Conservation (phyloP, 2,797 vertebrate genomes). For the Dryobates pubescens region DNA sequence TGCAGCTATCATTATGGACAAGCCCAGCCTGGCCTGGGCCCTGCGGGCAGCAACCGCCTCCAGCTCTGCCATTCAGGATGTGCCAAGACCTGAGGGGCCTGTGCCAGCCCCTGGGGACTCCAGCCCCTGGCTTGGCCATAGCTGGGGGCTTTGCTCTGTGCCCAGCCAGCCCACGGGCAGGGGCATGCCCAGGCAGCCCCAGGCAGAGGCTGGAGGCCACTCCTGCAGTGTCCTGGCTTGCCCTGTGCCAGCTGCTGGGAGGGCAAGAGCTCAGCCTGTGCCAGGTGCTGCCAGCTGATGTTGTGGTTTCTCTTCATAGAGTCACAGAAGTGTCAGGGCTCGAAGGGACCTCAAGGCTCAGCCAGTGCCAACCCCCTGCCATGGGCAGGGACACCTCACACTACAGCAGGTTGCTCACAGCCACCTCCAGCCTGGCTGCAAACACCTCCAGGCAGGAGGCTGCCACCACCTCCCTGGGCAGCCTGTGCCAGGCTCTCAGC, state of each 20-base stretch:
- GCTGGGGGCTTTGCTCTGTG: background rate
- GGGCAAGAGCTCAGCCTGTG: background rate
- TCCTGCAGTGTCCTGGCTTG: background rate
- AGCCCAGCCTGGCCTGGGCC: background rate
- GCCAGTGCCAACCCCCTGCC: no score
- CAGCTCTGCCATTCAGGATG: rapidly evolving
- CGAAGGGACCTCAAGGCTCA: no score
- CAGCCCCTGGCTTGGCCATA: rapidly evolving
- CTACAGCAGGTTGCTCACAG: no score
- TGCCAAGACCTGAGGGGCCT: rapidly evolving
- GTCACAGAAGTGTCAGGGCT: no score
- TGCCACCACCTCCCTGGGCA: no score
- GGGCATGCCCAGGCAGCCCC: rapidly evolving
- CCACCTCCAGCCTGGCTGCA: no score
- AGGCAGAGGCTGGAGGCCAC: background rate
- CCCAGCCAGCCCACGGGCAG: background rate
- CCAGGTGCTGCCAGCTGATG: slow-evolving; percentile 46
- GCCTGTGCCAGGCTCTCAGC: no score
- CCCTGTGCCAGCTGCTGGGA: background rate
- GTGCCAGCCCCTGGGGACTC: background rate
- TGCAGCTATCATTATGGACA: slow-evolving; percentile 10
- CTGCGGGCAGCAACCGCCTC: background rate
- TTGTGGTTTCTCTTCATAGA: background rate
- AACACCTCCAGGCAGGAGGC: no score
- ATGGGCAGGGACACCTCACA: no score